Conservation (phyloP, 2,113 vertebrate species). For the Pithys albifrons region DNA sequence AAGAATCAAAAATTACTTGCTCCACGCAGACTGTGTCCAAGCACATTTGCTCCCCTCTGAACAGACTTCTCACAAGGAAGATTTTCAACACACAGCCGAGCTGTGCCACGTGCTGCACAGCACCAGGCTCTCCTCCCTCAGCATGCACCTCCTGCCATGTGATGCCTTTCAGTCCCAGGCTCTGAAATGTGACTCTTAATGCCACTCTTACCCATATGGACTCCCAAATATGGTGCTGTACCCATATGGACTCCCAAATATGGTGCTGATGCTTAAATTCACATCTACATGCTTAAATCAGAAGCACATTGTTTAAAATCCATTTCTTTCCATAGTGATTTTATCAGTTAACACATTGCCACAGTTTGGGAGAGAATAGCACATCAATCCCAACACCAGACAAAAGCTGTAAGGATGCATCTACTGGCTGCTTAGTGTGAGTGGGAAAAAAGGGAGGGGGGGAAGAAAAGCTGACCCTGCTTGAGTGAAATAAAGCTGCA, state of each 20-base stretch:
- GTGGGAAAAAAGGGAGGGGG: neutral
- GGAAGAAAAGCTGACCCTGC: neutral
- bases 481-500: neutral
- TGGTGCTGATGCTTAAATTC: neutral
- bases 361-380: neutral
- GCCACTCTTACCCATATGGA: neutral
- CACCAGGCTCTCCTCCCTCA: neutral
- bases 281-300: neutral
- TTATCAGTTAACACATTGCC: neutral
- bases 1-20: neutral
- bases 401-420: neutral
- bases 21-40: neutral
- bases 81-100: fast-evolving
- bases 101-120: fast-evolving
- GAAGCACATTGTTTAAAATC: constrained; percentile 20
- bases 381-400: constrained; percentile 50
- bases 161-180: neutral
- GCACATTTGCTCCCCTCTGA: neutral
- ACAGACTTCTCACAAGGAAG: neutral
- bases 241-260: neutral
- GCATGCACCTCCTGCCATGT: neutral
- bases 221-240: neutral
- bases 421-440: neutral
- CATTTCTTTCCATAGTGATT: constrained; percentile 58
- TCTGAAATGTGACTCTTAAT: neutral